Evolutionary conservation across 2,113 vertebrate genomes (phyloP).

Genomic region (Grammomys surdaster): DNA sequence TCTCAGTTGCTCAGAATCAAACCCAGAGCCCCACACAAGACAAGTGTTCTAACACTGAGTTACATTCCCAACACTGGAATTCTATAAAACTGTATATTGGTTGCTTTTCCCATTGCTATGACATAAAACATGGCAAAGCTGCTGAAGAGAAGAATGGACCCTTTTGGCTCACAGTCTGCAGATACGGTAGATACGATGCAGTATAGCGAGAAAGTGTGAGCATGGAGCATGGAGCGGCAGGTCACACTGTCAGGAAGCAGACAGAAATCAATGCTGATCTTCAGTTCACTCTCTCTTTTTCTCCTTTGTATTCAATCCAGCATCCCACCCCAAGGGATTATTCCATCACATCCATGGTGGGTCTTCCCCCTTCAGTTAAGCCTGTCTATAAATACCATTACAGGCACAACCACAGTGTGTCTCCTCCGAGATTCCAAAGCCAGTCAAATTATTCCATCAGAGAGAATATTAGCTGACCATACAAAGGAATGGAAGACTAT

Average conservation of each 20-base stretch:
- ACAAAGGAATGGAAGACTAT: neutral
- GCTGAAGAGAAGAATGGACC: neutral
- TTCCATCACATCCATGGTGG: neutral
- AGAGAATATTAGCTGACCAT: neutral
- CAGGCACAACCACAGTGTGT: neutral
- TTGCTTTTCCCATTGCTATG: neutral
- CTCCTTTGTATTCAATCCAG: neutral
- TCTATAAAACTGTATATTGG: neutral
- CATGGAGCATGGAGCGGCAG: neutral
- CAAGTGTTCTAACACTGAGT: neutral
- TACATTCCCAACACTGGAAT: neutral
- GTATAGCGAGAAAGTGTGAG: neutral
- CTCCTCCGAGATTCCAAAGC: neutral
- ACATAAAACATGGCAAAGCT: neutral
- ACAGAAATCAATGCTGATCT: neutral
- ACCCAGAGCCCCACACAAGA: neutral
- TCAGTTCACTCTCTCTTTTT: too few relatives aligned
- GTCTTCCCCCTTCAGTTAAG: neutral
- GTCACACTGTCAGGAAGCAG: neutral
- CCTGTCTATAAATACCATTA: neutral
- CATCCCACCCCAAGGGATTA: neutral
- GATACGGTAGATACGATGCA: too few relatives aligned
- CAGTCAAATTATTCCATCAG: neutral
- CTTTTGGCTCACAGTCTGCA: neutral
- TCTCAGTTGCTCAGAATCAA: neutral